Evolutionary conservation across 2,113 vertebrate genomes (phyloP).

Genomic region (Elachura formosa): DNA sequence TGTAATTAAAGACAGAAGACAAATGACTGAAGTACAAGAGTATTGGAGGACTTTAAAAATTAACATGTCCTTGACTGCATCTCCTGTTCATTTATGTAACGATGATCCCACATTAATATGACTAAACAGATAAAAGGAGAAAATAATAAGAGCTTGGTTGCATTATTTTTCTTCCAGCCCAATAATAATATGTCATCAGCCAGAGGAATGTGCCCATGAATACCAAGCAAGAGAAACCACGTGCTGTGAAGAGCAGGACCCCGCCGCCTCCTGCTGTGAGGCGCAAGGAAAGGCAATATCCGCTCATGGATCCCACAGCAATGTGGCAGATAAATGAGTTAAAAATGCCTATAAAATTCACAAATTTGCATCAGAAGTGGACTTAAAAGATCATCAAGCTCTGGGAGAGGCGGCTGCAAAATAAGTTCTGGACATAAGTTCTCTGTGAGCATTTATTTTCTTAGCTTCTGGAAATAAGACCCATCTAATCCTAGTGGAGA

Average conservation of each 20-base stretch:
- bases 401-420: neutral
- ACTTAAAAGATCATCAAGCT: neutral
- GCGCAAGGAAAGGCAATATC: constrained; percentile 12
- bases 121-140: constrained; percentile 35
- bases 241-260: neutral
- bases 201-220: neutral
- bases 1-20: constrained; percentile 63
- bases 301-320: neutral
- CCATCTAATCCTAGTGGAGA: neutral
- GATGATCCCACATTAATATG: constrained; percentile 6
- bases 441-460: neutral
- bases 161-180: neutral
- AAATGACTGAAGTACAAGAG: constrained; percentile 24
- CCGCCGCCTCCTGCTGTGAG: neutral
- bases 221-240: neutral
- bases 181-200: neutral
- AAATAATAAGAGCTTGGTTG: constrained; percentile 4
- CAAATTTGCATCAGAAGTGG: neutral
- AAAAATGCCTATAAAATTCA: constrained; percentile 24
- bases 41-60: constrained; percentile 18
- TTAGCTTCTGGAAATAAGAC: neutral
- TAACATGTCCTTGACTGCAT: constrained; percentile 20
- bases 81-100: constrained; percentile 22
- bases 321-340: neutral
- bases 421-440: too few relatives aligned